Evolutionary conservation across 2,888 invertebrate species (phyloP), one percentile per base, ranked within the genome.

Genomic region (Marasmarcha lunaedactyla): DNA sequence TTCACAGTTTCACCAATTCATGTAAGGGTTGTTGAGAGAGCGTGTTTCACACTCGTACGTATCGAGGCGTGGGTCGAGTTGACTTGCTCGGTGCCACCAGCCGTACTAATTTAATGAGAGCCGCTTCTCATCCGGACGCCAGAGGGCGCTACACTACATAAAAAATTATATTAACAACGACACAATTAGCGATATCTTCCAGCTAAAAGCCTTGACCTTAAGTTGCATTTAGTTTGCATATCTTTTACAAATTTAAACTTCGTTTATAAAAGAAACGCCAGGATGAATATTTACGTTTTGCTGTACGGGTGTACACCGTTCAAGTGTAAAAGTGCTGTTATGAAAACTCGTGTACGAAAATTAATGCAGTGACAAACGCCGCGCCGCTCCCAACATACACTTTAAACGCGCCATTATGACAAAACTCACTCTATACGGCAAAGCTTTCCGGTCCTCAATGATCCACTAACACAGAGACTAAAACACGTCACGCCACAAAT

Each of bases 21-120:
- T 30, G 11, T 20, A 20, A 20, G 20, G 4, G 20, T 20, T 20
- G n/a, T 9, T n/a, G 30, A 30, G 30, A n/a, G 30, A 30, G 30
- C 30, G 30, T 30, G 30, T 30, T 9, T 9, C 14, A 12, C 20
- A 33, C 10, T n/a, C n/a, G 9, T 30, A 11, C 9, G 30, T 30
- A 9, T 30, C n/a, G n/a, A 9, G n/a, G 30, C 30, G 30, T 11
- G 30, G 30, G 2, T 7, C 30, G 9, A 9, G 11, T 11, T 7
- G n/a, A n/a, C 30, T 10, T 10, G 11, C 30, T 7, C 30, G 11
- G 10, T 66, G 70, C 68, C 78, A 79, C 68, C 78, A 74, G 68
- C 69, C 68, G 74, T 60, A 72, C 68, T 76, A 78, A 79, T 79
- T 79, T 79, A 79, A 78, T 77, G 79, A 79, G 73, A 67, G 63